Percentiles rank a stretch among this genome's conserved stretches.
These are phyloP conservation scores for Temnothorax ravouxi DNA, from an alignment of 2,888 invertebrate species.

Conservation along the genomic window DNA sequence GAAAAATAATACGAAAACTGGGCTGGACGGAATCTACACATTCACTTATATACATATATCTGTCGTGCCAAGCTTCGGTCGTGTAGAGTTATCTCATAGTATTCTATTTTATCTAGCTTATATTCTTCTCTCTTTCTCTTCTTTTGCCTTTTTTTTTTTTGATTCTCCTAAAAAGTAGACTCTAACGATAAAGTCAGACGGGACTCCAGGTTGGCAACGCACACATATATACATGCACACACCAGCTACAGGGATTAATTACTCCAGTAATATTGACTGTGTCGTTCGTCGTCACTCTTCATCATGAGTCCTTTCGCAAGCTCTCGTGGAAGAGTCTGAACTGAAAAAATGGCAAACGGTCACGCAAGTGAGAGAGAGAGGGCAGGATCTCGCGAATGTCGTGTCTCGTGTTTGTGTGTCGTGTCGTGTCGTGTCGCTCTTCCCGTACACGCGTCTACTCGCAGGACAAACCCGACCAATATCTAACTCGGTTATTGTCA, in stretches of 20 bases:
- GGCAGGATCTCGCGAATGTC: slow-evolving; percentile 59
- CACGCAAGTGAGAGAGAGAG: slow-evolving; percentile 53
- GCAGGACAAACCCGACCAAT: slow-evolving; percentile 71
- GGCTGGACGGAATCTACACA: slow-evolving; percentile 86
- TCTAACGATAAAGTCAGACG: slow-evolving; percentile 71
- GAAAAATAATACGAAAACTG: slow-evolving; percentile 76
- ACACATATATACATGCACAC: slow-evolving; percentile 85
- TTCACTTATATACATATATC: slow-evolving; percentile 85
- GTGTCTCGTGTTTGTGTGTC: background rate
- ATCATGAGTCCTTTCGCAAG: slow-evolving; percentile 67
- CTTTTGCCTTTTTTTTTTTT: slow-evolving; percentile 70
- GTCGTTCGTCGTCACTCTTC: slow-evolving; percentile 80
- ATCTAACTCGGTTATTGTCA: slow-evolving; percentile 84
- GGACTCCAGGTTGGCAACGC: slow-evolving; percentile 83
- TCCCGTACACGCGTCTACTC: slow-evolving; percentile 72
- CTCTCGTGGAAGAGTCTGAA: slow-evolving; percentile 64
- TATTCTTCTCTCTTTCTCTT: slow-evolving; percentile 10
- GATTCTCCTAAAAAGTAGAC: slow-evolving; percentile 73
- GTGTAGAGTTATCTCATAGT: slow-evolving; percentile 77
- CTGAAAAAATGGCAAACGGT: slow-evolving; percentile 64
- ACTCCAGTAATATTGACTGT: slow-evolving; percentile 78
- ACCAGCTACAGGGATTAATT: slow-evolving; percentile 81
- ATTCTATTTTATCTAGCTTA: slow-evolving; percentile 72
- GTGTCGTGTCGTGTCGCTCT: slow-evolving; percentile 46
- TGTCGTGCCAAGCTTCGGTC: slow-evolving; percentile 84